Percentiles rank a stretch among this genome's conserved stretches.
phyloP scores from a whole-genome alignment of 2,888 invertebrate species.

The Hartigia nigra region DNA sequence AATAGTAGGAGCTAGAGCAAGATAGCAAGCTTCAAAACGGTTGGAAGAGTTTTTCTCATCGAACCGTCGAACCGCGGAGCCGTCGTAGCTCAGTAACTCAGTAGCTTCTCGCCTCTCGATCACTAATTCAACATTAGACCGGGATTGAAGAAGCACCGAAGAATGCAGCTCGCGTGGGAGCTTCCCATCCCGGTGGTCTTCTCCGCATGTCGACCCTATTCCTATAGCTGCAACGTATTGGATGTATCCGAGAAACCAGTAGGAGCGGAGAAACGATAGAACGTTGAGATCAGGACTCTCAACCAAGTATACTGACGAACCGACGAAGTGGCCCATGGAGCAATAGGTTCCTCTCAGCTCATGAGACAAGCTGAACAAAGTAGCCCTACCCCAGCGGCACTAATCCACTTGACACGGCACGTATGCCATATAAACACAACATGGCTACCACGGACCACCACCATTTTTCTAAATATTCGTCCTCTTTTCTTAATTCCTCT shows the following conservation, averaged over 20 bases:
- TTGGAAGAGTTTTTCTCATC: background rate
- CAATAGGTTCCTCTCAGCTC: conserved; percentile 14
- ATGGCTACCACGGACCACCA: conserved; percentile 40
- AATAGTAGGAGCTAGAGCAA: background rate
- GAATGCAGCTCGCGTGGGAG: conserved; percentile 28
- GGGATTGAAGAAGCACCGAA: conserved; percentile 16
- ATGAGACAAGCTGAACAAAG: conserved; percentile 50
- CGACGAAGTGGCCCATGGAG: background rate
- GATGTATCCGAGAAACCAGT: background rate
- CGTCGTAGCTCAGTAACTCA: conserved; percentile 15
- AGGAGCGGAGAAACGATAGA: background rate
- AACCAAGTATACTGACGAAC: background rate
- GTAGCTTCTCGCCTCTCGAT: conserved; percentile 9
- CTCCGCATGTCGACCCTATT: conserved; percentile 10
- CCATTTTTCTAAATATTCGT: background rate
- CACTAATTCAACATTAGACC: conserved; percentile 18
- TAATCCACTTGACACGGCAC: conserved; percentile 53
- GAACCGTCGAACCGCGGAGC: conserved; percentile 31
- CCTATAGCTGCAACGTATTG: background rate
- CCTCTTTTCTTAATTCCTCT: background rate
- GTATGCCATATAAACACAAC: conserved; percentile 43
- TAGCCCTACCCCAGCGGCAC: conserved; percentile 53
- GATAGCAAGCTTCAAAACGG: background rate
- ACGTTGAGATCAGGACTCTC: background rate
- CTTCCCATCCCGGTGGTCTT: conserved; percentile 35